These are phyloP conservation scores for Nasonia giraulti DNA, from an alignment of 1,140 invertebrate genomes.

Conservation along the genomic window DNA sequence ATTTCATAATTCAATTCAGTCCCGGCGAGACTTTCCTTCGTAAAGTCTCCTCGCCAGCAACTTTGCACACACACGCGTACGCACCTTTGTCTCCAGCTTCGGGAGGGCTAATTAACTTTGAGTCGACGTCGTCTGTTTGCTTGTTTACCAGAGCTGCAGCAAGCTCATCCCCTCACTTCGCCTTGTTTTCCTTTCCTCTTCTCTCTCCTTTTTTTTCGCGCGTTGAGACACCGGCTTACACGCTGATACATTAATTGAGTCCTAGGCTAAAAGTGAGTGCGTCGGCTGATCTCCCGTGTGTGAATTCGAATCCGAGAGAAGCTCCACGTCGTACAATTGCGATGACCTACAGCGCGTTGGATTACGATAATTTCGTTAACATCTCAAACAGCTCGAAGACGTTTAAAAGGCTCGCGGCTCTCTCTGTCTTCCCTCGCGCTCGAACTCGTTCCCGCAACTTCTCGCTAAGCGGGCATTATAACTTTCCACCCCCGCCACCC, in stretches of 20 bases:
- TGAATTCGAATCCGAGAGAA: no score
- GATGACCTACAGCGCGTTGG: no score
- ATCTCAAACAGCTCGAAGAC: no score
- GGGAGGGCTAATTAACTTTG: slow-evolving; percentile 32
- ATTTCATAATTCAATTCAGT: neutral
- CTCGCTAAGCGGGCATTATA: slow-evolving; percentile 3
- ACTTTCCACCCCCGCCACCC: neutral
- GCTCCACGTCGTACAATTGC: no score
- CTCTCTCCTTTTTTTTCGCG: neutral
- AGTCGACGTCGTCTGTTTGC: slow-evolving; percentile 16
- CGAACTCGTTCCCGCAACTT: neutral
- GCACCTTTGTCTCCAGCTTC: neutral
- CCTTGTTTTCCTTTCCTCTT: slow-evolving; percentile 12
- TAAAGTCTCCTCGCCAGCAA: neutral
- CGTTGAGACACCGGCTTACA: slow-evolving; percentile 4
- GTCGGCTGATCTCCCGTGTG: no score
- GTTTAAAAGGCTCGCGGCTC: neutral
- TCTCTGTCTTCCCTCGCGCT: neutral
- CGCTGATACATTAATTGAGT: slow-evolving; percentile 26
- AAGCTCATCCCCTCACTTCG: neutral
- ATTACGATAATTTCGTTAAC: neutral
- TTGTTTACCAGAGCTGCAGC: neutral
- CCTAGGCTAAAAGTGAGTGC: no score
- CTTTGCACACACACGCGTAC: neutral
- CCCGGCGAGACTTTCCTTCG: neutral